Evolutionary conservation across 2,888 invertebrate genomes (phyloP).

Genomic region (Tinea trinotella): DNA sequence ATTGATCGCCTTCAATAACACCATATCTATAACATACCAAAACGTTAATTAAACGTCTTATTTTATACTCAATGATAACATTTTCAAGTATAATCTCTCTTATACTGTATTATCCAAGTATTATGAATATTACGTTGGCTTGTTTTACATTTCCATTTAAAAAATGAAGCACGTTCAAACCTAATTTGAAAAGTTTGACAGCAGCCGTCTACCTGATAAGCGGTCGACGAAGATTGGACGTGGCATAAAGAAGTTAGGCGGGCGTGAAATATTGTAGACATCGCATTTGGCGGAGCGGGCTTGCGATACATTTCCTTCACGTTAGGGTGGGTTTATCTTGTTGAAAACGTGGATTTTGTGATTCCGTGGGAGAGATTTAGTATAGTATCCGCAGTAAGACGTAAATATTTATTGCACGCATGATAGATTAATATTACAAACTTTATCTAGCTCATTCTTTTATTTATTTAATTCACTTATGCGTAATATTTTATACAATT

Average conservation of each 20-base stretch:
- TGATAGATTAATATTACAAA: constrained; percentile 11
- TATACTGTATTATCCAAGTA: neutral
- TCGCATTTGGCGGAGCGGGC: constrained; percentile 34
- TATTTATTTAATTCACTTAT: neutral
- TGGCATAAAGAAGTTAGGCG: constrained; percentile 46
- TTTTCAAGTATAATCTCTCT: neutral
- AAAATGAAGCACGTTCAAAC: constrained; percentile 40
- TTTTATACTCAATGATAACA: neutral
- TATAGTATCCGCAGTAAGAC: constrained; percentile 11
- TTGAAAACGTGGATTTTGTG: constrained; percentile 24
- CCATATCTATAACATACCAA: constrained; percentile 7
- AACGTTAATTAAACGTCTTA: neutral
- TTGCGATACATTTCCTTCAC: constrained; percentile 34
- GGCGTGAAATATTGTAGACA: constrained; percentile 49
- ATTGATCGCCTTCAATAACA: neutral
- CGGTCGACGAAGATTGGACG: constrained; percentile 47
- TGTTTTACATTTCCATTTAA: constrained; percentile 21
- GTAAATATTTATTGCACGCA: constrained; percentile 9
- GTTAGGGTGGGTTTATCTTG: constrained; percentile 29
- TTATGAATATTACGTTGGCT: neutral
- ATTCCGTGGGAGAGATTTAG: constrained; percentile 19
- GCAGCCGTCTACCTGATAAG: constrained; percentile 50
- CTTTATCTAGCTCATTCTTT: neutral
- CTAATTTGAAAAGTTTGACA: constrained; percentile 59
- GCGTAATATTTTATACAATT: too few species aligned